Base-by-base conservation (phyloP, 2,113 vertebrate genomes). In the Aythya baeri region DNA sequence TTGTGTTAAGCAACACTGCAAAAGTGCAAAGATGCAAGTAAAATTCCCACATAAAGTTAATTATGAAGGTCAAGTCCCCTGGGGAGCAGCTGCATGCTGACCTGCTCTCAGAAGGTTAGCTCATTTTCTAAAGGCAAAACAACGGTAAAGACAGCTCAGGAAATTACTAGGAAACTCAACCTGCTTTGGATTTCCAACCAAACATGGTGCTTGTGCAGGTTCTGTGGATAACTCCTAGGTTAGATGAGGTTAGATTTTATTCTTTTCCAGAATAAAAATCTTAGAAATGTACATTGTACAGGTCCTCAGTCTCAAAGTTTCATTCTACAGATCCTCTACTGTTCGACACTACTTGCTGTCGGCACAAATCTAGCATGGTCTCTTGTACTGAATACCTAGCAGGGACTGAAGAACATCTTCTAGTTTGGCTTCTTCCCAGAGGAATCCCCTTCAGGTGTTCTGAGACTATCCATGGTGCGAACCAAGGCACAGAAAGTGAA, bases 91-190 rank as follows among this genome's bases (percentile, higher is more conserved):
- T 25, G 21, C 31, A 5, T 29, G n/a, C 16, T 66, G 23, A 38
- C 0, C 0, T n/a, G 49, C 13, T 82, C 3, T 72, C 62, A 70
- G 43, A 83, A 50, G 6, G 21, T 26, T 7, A 46, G 12, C 2
- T 44, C 32, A 11, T 72, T 88, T 88, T 58, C 8, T 12, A 14
- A 11, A 67, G 7, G 27, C 26, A 62, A 73, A 54, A 17, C 6
- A 25, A 23, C 3, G 3, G 1, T 23, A 68, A 16, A 59, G 32
- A 66, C 50, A 27, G 9, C 16, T 67, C n/a, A 46, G 46, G 34
- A 77, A 55, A 59, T 38, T 50, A 31, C 17, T 27, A 9, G 10
- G 20, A 59, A 92, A 55, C 6, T 8, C 16, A 71, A 22, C 8
- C 16, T 11, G 17, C 27, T 89, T 67, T 67, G 43, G 34, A 34